phyloP scores from a whole-genome alignment of 1,140 invertebrate genomes.

The Heliconius himera region DNA sequence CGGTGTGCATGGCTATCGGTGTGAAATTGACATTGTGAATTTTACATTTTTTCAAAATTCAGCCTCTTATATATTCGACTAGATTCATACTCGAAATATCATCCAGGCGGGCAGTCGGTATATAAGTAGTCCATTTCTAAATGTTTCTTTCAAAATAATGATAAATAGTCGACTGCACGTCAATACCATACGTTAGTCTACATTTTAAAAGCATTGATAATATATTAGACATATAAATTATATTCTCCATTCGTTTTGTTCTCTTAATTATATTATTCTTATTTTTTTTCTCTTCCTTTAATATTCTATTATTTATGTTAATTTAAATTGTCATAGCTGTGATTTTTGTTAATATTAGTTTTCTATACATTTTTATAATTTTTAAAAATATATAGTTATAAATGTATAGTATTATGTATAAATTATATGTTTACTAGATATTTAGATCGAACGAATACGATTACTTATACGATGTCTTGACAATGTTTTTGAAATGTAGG shows the following conservation, averaged over 20 bases:
- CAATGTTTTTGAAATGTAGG: constrained; percentile 73
- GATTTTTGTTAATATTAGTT: constrained; percentile 3
- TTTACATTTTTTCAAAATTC: constrained; percentile 58
- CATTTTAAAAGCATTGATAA: constrained; percentile 67
- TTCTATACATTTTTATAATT: constrained; percentile 6
- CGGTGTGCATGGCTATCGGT: constrained; percentile 76
- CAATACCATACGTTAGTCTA: constrained; percentile 59
- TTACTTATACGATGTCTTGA: neutral
- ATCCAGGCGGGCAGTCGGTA: constrained; percentile 69
- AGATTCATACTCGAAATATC: constrained; percentile 61
- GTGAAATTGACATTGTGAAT: constrained; percentile 43
- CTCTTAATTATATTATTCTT: neutral
- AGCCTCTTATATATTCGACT: constrained; percentile 51
- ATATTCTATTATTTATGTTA: neutral
- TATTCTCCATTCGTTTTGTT: neutral
- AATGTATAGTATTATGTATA: constrained; percentile 1
- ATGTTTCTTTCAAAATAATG: constrained; percentile 16
- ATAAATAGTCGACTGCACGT: constrained; percentile 67
- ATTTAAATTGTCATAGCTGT: constrained; percentile 5
- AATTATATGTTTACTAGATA: constrained; percentile 22
- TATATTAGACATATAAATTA: constrained; percentile 20
- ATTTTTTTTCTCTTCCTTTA: neutral
- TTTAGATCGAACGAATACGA: constrained; percentile 32
- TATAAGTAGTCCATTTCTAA: constrained; percentile 18
- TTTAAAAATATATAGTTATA: neutral